Percentiles rank a stretch among this genome's conserved stretches.
Conservation (phyloP, 2,797 vertebrate genomes). For the Ceryle rudis region DNA sequence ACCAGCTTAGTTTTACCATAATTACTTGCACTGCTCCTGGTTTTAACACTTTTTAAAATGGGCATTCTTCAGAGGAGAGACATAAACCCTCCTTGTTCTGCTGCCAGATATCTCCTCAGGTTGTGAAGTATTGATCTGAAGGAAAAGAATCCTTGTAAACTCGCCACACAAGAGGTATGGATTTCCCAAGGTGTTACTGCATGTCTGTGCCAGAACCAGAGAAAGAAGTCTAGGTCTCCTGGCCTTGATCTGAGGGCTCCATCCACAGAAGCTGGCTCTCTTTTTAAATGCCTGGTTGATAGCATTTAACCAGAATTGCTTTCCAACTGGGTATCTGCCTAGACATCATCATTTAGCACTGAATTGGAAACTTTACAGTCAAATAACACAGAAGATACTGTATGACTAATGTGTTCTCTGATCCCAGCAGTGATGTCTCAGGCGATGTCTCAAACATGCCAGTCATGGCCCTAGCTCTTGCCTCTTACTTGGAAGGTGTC, state of each 20-base stretch:
- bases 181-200: neutral
- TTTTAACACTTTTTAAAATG: neutral
- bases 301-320: slow-evolving; percentile 20
- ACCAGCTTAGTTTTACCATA: neutral
- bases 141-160: neutral
- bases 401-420: neutral
- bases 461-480: neutral
- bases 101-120: neutral
- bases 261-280: neutral
- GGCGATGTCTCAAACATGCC: neutral
- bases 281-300: neutral
- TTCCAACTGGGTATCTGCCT: neutral
- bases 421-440: neutral
- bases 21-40: neutral
- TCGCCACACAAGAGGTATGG: rapidly evolving
- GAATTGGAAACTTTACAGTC: slow-evolving; percentile 40
- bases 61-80: neutral
- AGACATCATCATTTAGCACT: neutral
- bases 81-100: neutral
- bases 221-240: neutral
- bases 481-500: neutral
- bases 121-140: neutral
- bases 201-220: neutral
- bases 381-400: neutral
- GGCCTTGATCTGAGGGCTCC: rapidly evolving